These are phyloP conservation scores for Potorous gilbertii DNA, from an alignment of 2,797 vertebrate species.

Conservation along the genomic window DNA sequence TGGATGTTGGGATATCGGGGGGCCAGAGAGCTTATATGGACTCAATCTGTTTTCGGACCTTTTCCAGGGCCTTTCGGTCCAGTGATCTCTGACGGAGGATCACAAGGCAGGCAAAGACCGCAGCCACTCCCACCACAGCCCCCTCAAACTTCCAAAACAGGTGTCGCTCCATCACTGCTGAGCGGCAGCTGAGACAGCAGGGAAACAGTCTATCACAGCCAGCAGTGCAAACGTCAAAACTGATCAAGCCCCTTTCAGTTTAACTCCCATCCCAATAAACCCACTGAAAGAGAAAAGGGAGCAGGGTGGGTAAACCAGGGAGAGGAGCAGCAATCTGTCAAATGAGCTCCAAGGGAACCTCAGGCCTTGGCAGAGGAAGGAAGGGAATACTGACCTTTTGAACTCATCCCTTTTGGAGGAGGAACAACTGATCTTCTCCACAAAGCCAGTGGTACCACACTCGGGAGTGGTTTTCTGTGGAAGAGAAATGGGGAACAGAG, in stretches of 20 bases:
- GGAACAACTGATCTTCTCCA: conserved; percentile 91
- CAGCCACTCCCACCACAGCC: conserved; percentile 84
- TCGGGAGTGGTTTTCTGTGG: conserved; percentile 87
- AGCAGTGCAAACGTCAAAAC: background rate
- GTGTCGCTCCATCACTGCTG: conserved; percentile 88
- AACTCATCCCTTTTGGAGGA: conserved; percentile 87
- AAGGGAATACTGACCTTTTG: conserved; percentile 88
- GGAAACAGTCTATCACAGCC: conserved; percentile 54
- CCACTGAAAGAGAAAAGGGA: background rate
- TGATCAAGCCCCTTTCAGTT: background rate
- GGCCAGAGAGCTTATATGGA: conserved; percentile 87
- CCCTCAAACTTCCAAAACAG: conserved; percentile 95
- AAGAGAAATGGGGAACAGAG: conserved; percentile 8
- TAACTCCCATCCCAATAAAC: background rate
- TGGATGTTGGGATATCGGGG: background rate
- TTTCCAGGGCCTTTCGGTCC: conserved; percentile 94
- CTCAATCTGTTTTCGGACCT: conserved; percentile 95
- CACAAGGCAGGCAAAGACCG: conserved; percentile 88
- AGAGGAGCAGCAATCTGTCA: background rate
- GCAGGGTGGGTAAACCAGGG: conserved; percentile 21
- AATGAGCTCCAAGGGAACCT: background rate
- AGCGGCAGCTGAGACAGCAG: conserved; percentile 89
- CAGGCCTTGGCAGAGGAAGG: background rate
- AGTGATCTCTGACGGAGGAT: conserved; percentile 90
- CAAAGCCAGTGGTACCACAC: conserved; percentile 89